Evolutionary conservation across 2,113 vertebrate genomes (phyloP), one percentile per base, ranked within the genome.

Genomic region (Oreotrochilus melanogaster): DNA sequence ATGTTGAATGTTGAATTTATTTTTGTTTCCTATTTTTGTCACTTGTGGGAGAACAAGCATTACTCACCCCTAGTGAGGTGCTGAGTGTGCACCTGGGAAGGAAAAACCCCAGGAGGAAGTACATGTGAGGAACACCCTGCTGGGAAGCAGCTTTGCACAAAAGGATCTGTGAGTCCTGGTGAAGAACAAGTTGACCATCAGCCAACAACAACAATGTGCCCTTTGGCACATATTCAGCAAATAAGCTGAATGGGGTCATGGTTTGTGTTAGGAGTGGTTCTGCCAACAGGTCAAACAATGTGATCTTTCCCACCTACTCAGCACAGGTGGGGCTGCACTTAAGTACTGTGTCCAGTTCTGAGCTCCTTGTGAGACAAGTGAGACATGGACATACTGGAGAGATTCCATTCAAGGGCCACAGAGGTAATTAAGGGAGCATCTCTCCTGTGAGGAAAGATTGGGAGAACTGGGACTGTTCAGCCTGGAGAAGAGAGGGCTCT

Each of bases 361-460:
- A 17, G 12, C 9, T 93, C 16, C 33, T 61, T n/a, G 8, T n/a
- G 8, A 12, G 12, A 22, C 28, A 30, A 31, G 39, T 39, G 16
- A 62, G 13, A 75, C 11, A 11, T 17, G 45, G 14, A 54, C 4
- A 12, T 37, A 28, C 4, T 10, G 10, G 13, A 18, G 14, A 15
- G 11, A 39, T 6, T 60, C n/a, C n/a, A 54, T 3, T 1, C 1
- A 61, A 88, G 19, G 18, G 15, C 21, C 1, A 3, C 15, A 28
- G 51, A 72, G 24, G 37, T 33, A 25, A 14, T 14, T 21, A 86
- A 86, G 39, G 37, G 13, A 83, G 39, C 18, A 50, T 3, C 4
- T 61, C 12, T 67, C 22, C 39, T 91, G 1, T 23, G 10, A 50
- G 30, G 54, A 43, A 50, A 61, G 48, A 3, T 61, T 86, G 69